Percentiles rank a stretch among this genome's conserved stretches.
Conservation (phyloP, 2,113 vertebrate genomes). For the Ictidomys tridecemlineatus region DNA sequence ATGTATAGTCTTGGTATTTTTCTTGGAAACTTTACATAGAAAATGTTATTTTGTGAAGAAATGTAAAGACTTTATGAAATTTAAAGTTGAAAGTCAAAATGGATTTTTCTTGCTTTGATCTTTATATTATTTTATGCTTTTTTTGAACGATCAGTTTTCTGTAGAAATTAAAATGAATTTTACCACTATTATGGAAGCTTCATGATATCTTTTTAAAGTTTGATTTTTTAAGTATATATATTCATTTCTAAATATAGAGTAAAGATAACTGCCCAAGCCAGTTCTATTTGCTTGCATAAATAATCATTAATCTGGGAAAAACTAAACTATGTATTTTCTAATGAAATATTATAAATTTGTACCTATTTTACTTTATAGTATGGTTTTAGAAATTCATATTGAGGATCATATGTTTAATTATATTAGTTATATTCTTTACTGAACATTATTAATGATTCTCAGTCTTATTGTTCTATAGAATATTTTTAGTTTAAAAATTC, state of each 20-base stretch:
- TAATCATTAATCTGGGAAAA: constrained; percentile 75
- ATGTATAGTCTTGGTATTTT: constrained; percentile 19
- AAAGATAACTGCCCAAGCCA: constrained; percentile 70
- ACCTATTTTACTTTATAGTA: constrained; percentile 34
- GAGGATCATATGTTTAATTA: background rate
- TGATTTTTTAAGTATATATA: background rate
- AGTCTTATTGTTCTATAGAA: background rate
- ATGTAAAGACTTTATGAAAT: background rate
- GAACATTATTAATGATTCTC: background rate
- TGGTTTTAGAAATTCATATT: constrained; percentile 69
- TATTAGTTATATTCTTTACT: constrained; percentile 24
- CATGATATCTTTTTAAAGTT: constrained; percentile 2
- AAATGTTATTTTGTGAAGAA: constrained; percentile 1
- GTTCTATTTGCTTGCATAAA: constrained; percentile 72
- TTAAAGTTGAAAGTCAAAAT: constrained; percentile 45
- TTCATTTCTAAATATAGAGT: constrained; percentile 68
- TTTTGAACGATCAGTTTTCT: background rate
- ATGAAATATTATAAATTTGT: constrained; percentile 57
- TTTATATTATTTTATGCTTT: constrained; percentile 46
- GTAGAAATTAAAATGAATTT: constrained; percentile 36
- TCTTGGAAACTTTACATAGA: background rate
- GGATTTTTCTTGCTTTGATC: constrained; percentile 54
- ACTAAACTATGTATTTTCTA: constrained; percentile 77
- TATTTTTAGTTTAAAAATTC: background rate
- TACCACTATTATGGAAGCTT: background rate